Percentiles rank a stretch among this genome's conserved stretches.
Conservation (phyloP, 1,140 invertebrate genomes). For the Mizuhopecten yessoensis region DNA sequence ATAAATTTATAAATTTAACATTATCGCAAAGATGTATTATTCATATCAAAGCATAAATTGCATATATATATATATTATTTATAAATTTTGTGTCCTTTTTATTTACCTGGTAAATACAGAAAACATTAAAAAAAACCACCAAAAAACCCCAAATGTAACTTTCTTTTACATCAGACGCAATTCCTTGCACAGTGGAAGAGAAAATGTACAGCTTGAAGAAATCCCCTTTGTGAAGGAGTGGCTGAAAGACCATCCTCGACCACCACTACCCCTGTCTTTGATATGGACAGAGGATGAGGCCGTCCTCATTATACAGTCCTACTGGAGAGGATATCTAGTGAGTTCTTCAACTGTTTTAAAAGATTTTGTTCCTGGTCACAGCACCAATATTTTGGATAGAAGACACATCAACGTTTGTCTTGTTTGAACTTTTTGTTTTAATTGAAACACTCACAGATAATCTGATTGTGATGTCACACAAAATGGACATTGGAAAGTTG, state of each 20-base stretch:
- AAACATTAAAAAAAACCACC: no score
- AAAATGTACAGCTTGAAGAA: slow-evolving; percentile 73
- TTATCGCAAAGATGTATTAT: no score
- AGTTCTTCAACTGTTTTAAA: neutral
- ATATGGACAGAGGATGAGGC: slow-evolving; percentile 83
- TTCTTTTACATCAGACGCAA: slow-evolving; percentile 74
- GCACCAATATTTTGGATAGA: neutral
- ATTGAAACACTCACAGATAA: neutral
- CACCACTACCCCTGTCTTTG: slow-evolving; percentile 81
- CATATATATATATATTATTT: no score
- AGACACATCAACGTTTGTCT: neutral
- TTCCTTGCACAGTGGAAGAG: slow-evolving; percentile 67
- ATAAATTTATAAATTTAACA: no score
- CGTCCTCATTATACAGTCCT: slow-evolving; percentile 80
- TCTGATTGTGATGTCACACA: neutral
- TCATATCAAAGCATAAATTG: no score
- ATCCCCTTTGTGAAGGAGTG: slow-evolving; percentile 83
- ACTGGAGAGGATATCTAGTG: slow-evolving; percentile 82
- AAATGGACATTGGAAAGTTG: no score
- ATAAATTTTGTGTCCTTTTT: no score
- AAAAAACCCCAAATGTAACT: no score
- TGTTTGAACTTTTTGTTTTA: neutral
- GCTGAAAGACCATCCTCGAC: slow-evolving; percentile 81
- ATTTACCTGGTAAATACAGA: no score
- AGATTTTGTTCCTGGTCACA: neutral